Evolutionary conservation across 2,797 vertebrate species (phyloP).

Genomic region (Centropyge bicolor): DNA sequence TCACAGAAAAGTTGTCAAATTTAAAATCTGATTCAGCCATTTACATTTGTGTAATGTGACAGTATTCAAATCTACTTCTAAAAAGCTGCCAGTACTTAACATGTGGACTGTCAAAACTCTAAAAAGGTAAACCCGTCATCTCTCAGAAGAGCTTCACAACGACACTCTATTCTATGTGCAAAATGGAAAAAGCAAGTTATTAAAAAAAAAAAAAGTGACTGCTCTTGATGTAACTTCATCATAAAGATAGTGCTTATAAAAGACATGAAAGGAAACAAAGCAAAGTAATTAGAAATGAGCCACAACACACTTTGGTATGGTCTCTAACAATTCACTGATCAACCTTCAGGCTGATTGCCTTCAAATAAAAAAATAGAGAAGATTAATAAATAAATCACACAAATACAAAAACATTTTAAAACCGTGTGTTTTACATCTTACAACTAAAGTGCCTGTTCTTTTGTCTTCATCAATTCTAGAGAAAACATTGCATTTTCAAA

Average conservation of each 20-base stretch:
- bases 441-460: conserved; percentile 82
- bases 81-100: conserved; percentile 91
- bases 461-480: conserved; percentile 69
- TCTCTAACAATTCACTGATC: conserved; percentile 72
- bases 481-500: conserved; percentile 70
- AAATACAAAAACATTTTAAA: conserved; percentile 65
- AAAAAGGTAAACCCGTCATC: conserved; percentile 76
- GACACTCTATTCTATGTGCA: conserved; percentile 87
- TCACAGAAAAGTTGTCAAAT: conserved; percentile 58
- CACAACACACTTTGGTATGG: conserved; percentile 92
- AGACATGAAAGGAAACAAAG: conserved; percentile 80
- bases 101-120: conserved; percentile 87
- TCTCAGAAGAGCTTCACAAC: conserved; percentile 73
- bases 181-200: conserved; percentile 89
- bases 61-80: conserved; percentile 89
- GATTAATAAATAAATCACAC: conserved; percentile 72
- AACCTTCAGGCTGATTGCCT: conserved; percentile 41
- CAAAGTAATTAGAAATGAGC: conserved; percentile 74
- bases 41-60: conserved; percentile 83
- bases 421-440: conserved; percentile 62
- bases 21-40: conserved; percentile 84
- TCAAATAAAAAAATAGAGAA: conserved; percentile 62
- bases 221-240: conserved; percentile 72
- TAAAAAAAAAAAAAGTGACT: conserved; percentile 77
- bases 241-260: conserved; percentile 89